Evolutionary conservation across 2,797 vertebrate species (phyloP).

Genomic region (Pelodytes ibericus): DNA sequence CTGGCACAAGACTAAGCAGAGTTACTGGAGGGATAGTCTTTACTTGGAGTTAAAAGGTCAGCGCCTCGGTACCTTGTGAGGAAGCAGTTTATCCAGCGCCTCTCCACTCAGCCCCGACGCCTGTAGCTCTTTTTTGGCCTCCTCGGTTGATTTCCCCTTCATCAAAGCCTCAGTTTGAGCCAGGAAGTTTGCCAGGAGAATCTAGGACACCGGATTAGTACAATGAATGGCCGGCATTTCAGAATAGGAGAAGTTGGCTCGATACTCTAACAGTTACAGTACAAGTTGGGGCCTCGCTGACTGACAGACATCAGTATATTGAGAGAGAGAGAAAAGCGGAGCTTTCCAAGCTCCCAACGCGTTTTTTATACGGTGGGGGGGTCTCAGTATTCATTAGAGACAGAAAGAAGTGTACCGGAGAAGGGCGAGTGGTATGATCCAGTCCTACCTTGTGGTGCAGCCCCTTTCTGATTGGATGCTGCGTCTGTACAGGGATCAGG

Average conservation of each 20-base stretch:
- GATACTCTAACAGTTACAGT: neutral
- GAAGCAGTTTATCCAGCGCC: conserved; percentile 87
- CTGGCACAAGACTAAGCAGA: no score
- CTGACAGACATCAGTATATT: neutral
- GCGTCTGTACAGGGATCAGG: conserved; percentile 90
- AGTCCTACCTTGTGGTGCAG: conserved; percentile 90
- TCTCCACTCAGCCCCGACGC: conserved; percentile 81
- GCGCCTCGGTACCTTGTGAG: conserved; percentile 94
- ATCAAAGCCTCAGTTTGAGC: conserved; percentile 97
- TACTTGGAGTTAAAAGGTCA: no score
- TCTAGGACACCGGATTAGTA: conserved; percentile 68
- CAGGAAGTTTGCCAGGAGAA: conserved; percentile 92
- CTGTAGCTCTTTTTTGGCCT: conserved; percentile 89
- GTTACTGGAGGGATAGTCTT: no score
- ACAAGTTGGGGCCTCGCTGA: neutral
- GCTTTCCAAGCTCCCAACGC: no score
- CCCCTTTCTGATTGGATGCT: conserved; percentile 89
- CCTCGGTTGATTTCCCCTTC: conserved; percentile 90
- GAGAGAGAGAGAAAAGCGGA: neutral
- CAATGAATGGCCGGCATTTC: neutral
- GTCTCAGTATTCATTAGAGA: no score
- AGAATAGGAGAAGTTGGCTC: no score
- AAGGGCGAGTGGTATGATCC: no score
- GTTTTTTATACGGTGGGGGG: no score
- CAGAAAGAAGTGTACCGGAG: no score